phyloP scores from a whole-genome alignment of 2,888 invertebrate species.

The Sarcophaga carnaria region DNA sequence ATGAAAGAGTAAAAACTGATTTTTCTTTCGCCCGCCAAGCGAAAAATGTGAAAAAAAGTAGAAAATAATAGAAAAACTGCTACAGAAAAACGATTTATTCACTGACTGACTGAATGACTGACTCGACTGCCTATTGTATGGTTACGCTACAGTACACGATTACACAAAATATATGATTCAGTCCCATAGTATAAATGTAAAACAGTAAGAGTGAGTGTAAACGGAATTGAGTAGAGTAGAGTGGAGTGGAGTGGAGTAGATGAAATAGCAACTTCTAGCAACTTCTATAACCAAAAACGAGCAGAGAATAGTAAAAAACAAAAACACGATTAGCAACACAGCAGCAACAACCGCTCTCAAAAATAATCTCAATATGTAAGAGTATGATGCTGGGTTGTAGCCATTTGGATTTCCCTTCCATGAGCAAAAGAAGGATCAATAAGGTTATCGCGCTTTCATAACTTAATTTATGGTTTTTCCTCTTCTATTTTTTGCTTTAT shows the following conservation, averaged over 20 bases:
- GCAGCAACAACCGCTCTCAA: neutral
- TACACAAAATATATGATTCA: neutral
- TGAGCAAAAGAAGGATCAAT: conserved; percentile 66
- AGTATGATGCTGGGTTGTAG: neutral
- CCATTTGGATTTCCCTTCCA: conserved; percentile 41
- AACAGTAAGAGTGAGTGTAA: neutral
- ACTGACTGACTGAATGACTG: neutral
- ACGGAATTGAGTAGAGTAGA: neutral
- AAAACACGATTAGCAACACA: conserved; percentile 2
- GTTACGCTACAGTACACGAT: neutral
- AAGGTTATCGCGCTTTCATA: conserved; percentile 67
- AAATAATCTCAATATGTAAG: neutral
- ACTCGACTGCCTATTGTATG: neutral
- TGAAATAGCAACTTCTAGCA: conserved; percentile 8
- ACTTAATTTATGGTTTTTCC: conserved; percentile 64
- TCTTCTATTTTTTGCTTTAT: conserved; percentile 7
- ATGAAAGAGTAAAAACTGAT: conserved; percentile 25
- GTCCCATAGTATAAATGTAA: conserved; percentile 2
- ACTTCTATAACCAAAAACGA: conserved; percentile 44
- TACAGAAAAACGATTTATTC: conserved; percentile 1
- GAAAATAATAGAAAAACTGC: neutral
- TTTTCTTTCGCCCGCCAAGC: conserved; percentile 13
- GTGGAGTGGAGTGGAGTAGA: neutral
- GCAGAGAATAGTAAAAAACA: conserved; percentile 32
- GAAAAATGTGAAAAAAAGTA: neutral